phyloP scores from a whole-genome alignment of 2,888 invertebrate genomes.

The Macropis europaea region DNA sequence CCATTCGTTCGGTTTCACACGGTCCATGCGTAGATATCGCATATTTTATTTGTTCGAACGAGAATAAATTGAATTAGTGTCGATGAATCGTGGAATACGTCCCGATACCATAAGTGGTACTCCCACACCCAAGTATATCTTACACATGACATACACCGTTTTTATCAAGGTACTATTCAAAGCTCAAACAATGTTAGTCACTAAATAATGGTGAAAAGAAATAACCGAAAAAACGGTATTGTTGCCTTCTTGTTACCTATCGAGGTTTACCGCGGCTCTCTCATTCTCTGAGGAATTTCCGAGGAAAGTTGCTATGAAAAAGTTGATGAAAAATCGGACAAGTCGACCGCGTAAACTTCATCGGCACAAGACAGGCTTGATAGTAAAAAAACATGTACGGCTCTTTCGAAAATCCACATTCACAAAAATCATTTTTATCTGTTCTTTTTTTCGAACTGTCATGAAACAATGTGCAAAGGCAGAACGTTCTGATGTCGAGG shows the following conservation, averaged over 20 bases:
- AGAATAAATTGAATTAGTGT: neutral
- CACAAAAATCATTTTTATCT: neutral
- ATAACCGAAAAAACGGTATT: constrained; percentile 75
- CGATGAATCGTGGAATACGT: constrained; percentile 30
- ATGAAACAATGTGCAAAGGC: neutral
- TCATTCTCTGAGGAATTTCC: constrained; percentile 4
- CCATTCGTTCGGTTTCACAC: no score
- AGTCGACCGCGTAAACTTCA: constrained; percentile 44
- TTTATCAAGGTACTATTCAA: constrained; percentile 79
- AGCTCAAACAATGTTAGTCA: constrained; percentile 80
- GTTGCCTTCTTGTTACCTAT: constrained; percentile 71
- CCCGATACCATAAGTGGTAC: constrained; percentile 68
- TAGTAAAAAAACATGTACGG: constrained; percentile 52
- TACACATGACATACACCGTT: constrained; percentile 80
- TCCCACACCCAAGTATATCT: constrained; percentile 79
- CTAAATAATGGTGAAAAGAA: constrained; percentile 79
- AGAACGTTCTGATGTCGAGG: constrained; percentile 4
- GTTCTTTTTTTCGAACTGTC: neutral
- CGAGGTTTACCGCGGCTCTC: constrained; percentile 50
- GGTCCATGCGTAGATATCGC: no score
- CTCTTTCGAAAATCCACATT: constrained; percentile 53
- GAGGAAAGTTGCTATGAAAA: neutral
- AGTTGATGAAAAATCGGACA: neutral
- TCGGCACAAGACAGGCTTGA: constrained; percentile 54
- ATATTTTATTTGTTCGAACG: neutral